Conservation (phyloP, 2,888 invertebrate genomes). For the Pyralis farinalis region DNA sequence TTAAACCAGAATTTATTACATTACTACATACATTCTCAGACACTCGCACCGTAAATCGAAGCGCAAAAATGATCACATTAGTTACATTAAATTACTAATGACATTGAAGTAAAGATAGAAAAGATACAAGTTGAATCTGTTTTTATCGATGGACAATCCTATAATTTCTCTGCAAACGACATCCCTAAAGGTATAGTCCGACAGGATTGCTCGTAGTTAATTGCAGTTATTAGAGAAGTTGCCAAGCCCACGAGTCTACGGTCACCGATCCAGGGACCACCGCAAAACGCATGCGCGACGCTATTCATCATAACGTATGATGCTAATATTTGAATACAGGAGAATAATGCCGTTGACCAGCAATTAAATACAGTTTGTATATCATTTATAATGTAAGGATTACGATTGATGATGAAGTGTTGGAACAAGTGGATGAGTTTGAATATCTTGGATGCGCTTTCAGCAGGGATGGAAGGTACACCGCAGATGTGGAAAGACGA, state of each 20-base stretch:
- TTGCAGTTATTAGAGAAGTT: slow-evolving; percentile 66
- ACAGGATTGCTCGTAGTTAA: slow-evolving; percentile 57
- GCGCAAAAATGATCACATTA: too few relatives aligned
- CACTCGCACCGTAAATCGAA: too few relatives aligned
- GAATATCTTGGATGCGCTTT: too few relatives aligned
- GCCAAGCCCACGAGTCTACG: slow-evolving; percentile 45
- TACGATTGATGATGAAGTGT: too few relatives aligned
- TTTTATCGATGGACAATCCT: not conserved
- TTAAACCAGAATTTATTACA: too few relatives aligned
- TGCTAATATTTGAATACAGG: slow-evolving; percentile 30
- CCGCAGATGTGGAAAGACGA: too few relatives aligned
- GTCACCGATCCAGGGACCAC: slow-evolving; percentile 51
- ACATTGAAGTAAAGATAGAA: too few relatives aligned
- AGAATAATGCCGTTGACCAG: slow-evolving; percentile 33
- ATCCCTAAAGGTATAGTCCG: slow-evolving; percentile 29
- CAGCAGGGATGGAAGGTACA: too few relatives aligned
- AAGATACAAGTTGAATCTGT: too few relatives aligned
- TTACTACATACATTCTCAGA: too few relatives aligned
- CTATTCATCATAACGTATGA: slow-evolving; percentile 33
- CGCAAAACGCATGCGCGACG: slow-evolving; percentile 39
- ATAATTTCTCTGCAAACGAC: slow-evolving; percentile 1
- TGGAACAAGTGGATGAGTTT: too few relatives aligned
- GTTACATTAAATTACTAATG: too few relatives aligned
- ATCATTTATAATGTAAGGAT: slow-evolving; percentile 5
- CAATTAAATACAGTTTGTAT: slow-evolving; percentile 33